Evolutionary conservation across 2,888 invertebrate species (phyloP), one percentile per base, ranked within the genome.

Genomic region (Hirtodrosophila histrioides): DNA sequence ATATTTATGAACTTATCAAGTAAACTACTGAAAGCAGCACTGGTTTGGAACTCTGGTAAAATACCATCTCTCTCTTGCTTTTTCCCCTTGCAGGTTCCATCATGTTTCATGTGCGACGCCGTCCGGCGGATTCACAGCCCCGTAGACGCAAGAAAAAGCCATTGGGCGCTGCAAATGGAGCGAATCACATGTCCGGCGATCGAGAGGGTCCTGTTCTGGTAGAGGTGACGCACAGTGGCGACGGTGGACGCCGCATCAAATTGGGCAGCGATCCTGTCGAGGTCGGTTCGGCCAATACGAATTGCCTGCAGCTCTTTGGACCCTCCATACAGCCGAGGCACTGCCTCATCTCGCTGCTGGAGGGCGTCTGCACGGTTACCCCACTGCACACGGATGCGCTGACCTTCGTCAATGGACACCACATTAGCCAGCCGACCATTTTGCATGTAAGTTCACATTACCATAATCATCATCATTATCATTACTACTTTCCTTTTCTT

Each of bases 51-150:
- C 23, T 33, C 5, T 9, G 10, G 3, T 35, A 17, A 27, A 45
- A 36, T 4, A 24, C 24, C 5, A n/a, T 4, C 7, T 27, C 0
- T 50, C 5, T 27, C 3, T 23, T 4, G 11, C 6, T 31, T 0
- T 43, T 4, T 33, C 3, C 17, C 1, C 17, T 74, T 71, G 5
- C 92, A 97, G 98, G 98, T 92, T 97, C 97, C 89, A 96, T 99
- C 90, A 98, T 98, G 96, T 99, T 99, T 92, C 98, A 99, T 93
- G 97, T 99, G 91, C 94, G 98, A 90, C 94, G 97, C 91, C 94
- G 98, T 90, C 97, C 98, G 79, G 96, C 97, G 49, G 98, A 98
- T 92, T 95, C 96, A 88, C 96, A 96, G 91, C 97, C 97, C 72
- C 94, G 97, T 69, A 95, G 97, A 79, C 95, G 97, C 84, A 96